Percentiles rank a stretch among this genome's conserved stretches.
Conservation (phyloP, 2,888 invertebrate genomes). For the Deilephila porcellus region DNA sequence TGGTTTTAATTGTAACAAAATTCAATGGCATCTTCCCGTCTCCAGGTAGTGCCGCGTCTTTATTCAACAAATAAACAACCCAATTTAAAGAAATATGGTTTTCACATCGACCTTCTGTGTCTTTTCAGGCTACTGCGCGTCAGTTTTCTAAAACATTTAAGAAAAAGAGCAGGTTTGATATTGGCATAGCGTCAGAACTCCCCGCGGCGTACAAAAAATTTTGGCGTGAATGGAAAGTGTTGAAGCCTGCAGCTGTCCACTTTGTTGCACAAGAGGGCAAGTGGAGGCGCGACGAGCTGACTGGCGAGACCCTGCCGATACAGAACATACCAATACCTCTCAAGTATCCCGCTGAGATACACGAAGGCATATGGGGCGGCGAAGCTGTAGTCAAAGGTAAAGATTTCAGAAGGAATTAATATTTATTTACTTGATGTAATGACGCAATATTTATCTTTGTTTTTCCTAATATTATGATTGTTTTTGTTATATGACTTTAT, state of each 20-base stretch:
- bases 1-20: conserved; percentile 45
- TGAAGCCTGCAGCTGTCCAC: conserved; percentile 86
- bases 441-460: not conserved
- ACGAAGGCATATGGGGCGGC: conserved; percentile 97
- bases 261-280: conserved; percentile 90
- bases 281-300: conserved; percentile 89
- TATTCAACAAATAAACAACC: not conserved
- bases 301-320: conserved; percentile 89
- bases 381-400: conserved; percentile 94
- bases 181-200: conserved; percentile 87
- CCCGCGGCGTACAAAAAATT: conserved; percentile 94
- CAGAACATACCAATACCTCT: conserved; percentile 92
- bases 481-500: not conserved
- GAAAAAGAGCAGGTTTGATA: conserved; percentile 84
- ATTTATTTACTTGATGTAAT: not conserved
- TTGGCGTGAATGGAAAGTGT: conserved; percentile 92
- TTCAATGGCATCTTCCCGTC: conserved; percentile 76
- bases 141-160: conserved; percentile 80
- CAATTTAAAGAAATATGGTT: not conserved
- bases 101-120: conserved; percentile 48
- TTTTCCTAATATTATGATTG: not conserved
- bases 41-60: conserved; percentile 59
- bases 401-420: conserved; percentile 17
- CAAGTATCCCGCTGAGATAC: conserved; percentile 90
- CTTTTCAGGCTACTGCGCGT: conserved; percentile 76